A percentile compares a stretch with the other conserved stretches of the same genome.
Conservation (phyloP, 2,113 vertebrate genomes). For the Gracilinanus agilis region DNA sequence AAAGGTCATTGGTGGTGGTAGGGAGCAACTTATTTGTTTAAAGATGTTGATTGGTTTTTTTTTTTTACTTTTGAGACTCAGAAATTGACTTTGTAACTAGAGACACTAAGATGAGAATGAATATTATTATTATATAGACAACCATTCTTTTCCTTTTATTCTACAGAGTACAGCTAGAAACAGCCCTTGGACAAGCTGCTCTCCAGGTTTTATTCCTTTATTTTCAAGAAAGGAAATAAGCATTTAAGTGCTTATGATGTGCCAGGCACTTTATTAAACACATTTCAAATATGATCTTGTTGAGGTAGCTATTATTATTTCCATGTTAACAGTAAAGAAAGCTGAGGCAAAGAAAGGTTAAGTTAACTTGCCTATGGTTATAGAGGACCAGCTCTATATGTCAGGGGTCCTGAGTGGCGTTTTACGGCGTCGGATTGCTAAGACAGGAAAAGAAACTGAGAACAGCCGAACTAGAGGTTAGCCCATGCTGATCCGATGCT, state of each 20-base stretch:
- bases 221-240: not conserved
- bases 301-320: not conserved
- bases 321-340: not conserved
- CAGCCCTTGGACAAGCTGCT: not conserved
- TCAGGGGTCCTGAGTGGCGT: too few species aligned
- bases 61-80: not conserved
- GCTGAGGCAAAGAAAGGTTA: not conserved
- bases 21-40: not conserved
- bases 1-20: too few species aligned
- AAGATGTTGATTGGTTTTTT: not conserved
- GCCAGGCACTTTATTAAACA: not conserved
- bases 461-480: too few species aligned
- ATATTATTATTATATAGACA: not conserved
- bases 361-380: not conserved
- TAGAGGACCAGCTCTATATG: not conserved
- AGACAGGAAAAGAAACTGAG: too few species aligned
- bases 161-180: not conserved
- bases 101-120: not conserved
- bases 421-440: too few species aligned
- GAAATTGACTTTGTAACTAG: not conserved
- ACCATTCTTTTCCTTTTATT: not conserved
- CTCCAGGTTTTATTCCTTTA: not conserved
- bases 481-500: too few species aligned
- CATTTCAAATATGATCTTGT: not conserved
- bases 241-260: not conserved